Evolutionary conservation across 1,140 invertebrate genomes (phyloP), one percentile per base, ranked within the genome.

Genomic region (Drosophila truncata): DNA sequence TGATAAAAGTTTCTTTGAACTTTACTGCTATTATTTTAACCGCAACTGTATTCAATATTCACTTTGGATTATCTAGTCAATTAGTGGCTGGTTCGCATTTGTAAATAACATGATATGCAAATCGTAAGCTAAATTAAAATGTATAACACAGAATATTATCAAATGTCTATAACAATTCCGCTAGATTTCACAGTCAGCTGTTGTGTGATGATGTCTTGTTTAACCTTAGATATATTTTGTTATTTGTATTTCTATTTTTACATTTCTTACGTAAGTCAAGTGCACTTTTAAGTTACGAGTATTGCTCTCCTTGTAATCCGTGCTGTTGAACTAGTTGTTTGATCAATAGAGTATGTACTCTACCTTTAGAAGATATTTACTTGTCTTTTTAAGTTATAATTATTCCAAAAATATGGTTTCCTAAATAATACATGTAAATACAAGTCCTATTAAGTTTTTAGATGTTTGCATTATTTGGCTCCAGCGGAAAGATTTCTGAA

Each of bases 71-170:
- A 62, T 57, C 49, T 78, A 60, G 72, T 69, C 65, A 61, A 80
- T 84, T 84, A 84, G 72, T 67, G 44, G 37, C 41, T 67, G 49
- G 49, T 55, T 50, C 59, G 66, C 44, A 61, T 74, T 58, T 79
- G 58, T 72, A 84, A 77, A 73, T 62, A 77, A 63, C 70, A 65
- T 65, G 71, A 71, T 79, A 70, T 63, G 57, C 52, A 74, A 63
- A 82, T 62, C 18, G 18, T 27, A 62, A 57, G 62, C 55, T 54
- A 58, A 78, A 63, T 46, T 61, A 60, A 79, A 79, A 76, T 66
- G 78, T 81, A 64, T 66, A 65, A 47, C 74, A 47, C 73, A 78
- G 55, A 78, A 78, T 78, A 79, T 78, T 78, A 69, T 78, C 50
- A 78, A 78, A 72, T 58, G 59, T 77, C 74, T 77, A 77, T 37